Base-by-base conservation (phyloP, 2,888 invertebrate genomes). In the Athripsodes cinereus region DNA sequence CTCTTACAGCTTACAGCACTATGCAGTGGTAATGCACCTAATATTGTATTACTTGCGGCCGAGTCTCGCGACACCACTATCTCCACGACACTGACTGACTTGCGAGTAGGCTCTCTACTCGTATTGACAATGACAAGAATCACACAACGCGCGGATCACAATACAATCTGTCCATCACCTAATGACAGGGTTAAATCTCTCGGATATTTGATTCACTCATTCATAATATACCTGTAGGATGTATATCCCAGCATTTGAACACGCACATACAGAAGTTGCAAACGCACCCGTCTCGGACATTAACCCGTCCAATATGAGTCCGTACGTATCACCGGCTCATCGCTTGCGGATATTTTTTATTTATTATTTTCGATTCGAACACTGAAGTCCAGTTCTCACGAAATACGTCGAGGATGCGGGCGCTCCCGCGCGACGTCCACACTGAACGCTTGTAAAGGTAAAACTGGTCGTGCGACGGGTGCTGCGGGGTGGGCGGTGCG, bases 161-260 rank as follows among this genome's bases (percentile, higher is more conserved):
- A 26, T 13, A 26, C 50, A 26, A 26, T 26, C 10, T 11, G 26
- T 51, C 55, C 16, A 26, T 48, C 48, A 47, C 44, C 35, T 48
- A 35, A 16, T 47, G 47, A 53, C 48, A 16, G 57, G 18, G 26
- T 48, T 19, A 48, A 48, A 26, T 26, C 26, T 26, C 21, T 35
- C 55, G 21, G 22, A 18, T 55, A 50, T 49, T 50, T 52, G n/a
- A 46, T 54, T 54, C 46, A 22, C 16, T 47, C 51, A 47, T 48
- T 57, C 53, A 48, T 51, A 51, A 52, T 64, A 73, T 80, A 80
- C 78, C 80, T 82, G 78, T 81, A 84, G 74, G 78, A 75, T 80
- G 84, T 83, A 80, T 83, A 82, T 79, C 83, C 83, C 82, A 83
- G 79, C 80, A 81, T 83, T 81, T 79, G 81, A 79, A 76, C 77